Evolutionary conservation across 2,113 vertebrate genomes (phyloP).

Genomic region (Phalacrocorax carbo): DNA sequence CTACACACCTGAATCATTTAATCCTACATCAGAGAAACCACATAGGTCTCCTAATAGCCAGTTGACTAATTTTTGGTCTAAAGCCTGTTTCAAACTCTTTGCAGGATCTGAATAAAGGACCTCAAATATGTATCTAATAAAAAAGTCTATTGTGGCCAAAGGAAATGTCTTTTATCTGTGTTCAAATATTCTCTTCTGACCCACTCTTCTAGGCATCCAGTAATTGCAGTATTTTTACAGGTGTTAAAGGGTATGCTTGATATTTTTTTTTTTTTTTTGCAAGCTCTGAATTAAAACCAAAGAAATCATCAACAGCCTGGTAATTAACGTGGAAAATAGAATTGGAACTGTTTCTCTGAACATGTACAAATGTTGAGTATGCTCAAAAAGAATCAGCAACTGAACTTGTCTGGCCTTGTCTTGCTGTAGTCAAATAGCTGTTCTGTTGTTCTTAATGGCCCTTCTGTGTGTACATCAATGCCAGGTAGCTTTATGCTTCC

Average conservation of each 20-base stretch:
- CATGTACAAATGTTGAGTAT: neutral
- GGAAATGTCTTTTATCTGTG: constrained; percentile 8
- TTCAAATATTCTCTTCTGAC: constrained; percentile 15
- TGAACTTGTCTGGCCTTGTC: neutral
- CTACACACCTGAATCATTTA: neutral
- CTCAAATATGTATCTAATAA: constrained; percentile 19
- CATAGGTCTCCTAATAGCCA: neutral
- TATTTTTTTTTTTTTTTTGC: neutral
- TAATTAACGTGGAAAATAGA: neutral
- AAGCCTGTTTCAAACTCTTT: neutral
- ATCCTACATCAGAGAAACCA: neutral
- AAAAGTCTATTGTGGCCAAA: neutral
- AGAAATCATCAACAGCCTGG: neutral
- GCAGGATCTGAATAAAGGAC: neutral
- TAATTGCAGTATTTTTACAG: constrained; percentile 19
- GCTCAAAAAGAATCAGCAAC: neutral
- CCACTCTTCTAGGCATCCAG: neutral
- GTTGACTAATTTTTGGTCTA: neutral
- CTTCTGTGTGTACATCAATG: neutral
- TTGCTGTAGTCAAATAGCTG: neutral
- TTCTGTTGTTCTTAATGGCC: neutral
- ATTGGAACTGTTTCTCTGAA: neutral
- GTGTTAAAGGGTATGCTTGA: neutral
- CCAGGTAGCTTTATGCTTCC: neutral
- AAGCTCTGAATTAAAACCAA: neutral